Evolutionary conservation across 2,113 vertebrate genomes (phyloP), one percentile per base, ranked within the genome.

Genomic region (Daubentonia madagascariensis): DNA sequence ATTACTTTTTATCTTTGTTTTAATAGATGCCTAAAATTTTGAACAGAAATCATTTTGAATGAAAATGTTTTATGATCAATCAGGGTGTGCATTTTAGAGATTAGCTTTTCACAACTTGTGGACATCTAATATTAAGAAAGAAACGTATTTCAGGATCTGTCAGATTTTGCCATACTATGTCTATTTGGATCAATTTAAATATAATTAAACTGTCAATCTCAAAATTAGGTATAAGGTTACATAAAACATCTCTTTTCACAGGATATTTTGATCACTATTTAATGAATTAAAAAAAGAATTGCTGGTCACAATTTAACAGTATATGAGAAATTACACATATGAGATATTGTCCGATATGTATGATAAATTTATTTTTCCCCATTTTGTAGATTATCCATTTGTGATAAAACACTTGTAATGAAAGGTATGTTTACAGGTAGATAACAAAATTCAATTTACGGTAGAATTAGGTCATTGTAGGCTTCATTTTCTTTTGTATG

Each of bases 141-240:
- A 92, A 81, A 75, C 18, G 22, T 90, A 57, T 91, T 95, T 86
- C 57, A 96, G 61, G 2, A 50, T 54, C 13, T 92, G 43, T 93
- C 35, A 13, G 5, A 86, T 86, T 93, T 95, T 88, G 86, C 54
- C 5, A 18, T 48, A 30, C 25, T 57, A 54, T 68, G 37, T 89
- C 23, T 63, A 28, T 70, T 95, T 81, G 43, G 87, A 45, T 94
- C 50, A 85, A 81, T 40, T 96, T 95, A 94, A 97, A 72, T 79
- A 87, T 75, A 80, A 83, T 43, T 85, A 78, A 92, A 78, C 11
- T 87, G 37, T 35, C 48, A 67, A 22, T 81, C 32, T 86, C 80
- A 72, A 70, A 76, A 80, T 93, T 95, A 86, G 28, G 95, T 45
- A 13, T 50, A 83, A 89, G 90, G 83, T 91, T 88, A 95, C 94